These are phyloP conservation scores for Hypotaenidia philippensis DNA, from an alignment of 2,797 vertebrate species.

Conservation along the genomic window DNA sequence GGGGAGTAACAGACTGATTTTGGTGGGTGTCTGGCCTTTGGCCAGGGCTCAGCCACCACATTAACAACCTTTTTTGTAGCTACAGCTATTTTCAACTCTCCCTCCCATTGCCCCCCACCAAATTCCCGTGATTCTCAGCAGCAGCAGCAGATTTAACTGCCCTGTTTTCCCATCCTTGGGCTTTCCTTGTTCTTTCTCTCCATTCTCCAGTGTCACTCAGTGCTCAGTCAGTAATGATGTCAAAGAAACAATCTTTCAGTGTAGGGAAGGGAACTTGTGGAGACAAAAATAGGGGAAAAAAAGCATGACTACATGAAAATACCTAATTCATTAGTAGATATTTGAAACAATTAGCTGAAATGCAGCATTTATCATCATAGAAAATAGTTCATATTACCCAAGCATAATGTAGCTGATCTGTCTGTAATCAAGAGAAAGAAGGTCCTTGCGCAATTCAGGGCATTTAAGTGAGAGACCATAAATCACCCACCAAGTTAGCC, in stretches of 20 bases:
- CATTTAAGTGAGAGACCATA: not conserved
- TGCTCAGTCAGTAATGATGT: not conserved
- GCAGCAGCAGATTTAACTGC: not conserved
- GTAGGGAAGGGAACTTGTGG: not conserved
- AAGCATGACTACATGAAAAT: not conserved
- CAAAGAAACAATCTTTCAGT: not conserved
- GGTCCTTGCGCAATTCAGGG: not conserved
- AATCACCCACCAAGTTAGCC: not conserved
- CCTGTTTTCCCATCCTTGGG: not conserved
- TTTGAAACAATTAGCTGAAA: not conserved
- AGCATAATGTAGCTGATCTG: not conserved
- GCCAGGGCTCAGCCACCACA: too few species aligned
- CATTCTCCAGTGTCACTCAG: not conserved
- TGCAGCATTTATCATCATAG: not conserved
- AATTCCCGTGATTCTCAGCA: not conserved
- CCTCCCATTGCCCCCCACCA: not conserved
- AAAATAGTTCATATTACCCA: not conserved
- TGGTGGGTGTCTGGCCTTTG: too few species aligned
- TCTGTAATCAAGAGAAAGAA: not conserved
- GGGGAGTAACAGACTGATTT: too few species aligned
- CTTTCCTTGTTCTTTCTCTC: not conserved
- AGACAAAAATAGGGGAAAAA: not conserved
- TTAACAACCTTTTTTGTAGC: not conserved
- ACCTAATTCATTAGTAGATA: not conserved
- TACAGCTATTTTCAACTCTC: not conserved